Evolutionary conservation across 2,888 invertebrate genomes (phyloP).

Genomic region (Tetropium fuscum): DNA sequence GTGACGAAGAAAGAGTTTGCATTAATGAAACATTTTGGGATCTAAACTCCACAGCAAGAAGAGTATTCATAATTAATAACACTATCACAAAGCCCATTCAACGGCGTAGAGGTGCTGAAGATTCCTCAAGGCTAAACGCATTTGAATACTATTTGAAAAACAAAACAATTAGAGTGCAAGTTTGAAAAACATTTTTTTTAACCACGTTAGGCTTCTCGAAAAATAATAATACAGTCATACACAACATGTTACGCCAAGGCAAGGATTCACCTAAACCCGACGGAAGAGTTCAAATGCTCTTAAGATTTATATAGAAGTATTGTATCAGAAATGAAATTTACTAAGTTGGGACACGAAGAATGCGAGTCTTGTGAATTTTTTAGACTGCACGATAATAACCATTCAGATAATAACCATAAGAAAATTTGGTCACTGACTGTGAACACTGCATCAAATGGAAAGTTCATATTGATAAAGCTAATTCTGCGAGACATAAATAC

Average conservation of each 20-base stretch:
- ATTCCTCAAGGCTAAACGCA: slow-evolving; percentile 3
- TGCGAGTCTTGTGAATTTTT: slow-evolving; percentile 1
- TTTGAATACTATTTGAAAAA: slow-evolving; percentile 6
- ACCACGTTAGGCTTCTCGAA: slow-evolving; percentile 1
- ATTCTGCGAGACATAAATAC: slow-evolving; percentile 5
- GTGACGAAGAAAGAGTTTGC: background rate
- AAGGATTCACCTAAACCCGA: slow-evolving; percentile 5
- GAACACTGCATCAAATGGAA: slow-evolving; percentile 4
- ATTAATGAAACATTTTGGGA: slow-evolving; percentile 6
- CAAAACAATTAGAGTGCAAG: slow-evolving; percentile 3
- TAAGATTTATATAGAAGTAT: slow-evolving; percentile 4
- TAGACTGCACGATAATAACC: slow-evolving; percentile 3
- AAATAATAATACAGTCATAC: slow-evolving; percentile 2
- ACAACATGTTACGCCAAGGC: slow-evolving; percentile 3
- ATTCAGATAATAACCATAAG: no score
- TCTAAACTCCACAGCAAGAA: slow-evolving; percentile 3
- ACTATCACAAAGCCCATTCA: slow-evolving; percentile 4
- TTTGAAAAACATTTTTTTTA: slow-evolving; percentile 2
- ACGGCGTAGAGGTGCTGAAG: slow-evolving; percentile 3
- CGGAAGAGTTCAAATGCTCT: slow-evolving; percentile 6
- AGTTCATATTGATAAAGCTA: slow-evolving; percentile 3
- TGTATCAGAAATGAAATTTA: background rate
- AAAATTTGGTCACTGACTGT: background rate
- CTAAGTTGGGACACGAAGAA: slow-evolving; percentile 3
- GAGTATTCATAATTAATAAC: slow-evolving; percentile 3